These are phyloP conservation scores for Temnothorax longispinosus DNA, from an alignment of 1,140 invertebrate genomes.

Conservation along the genomic window DNA sequence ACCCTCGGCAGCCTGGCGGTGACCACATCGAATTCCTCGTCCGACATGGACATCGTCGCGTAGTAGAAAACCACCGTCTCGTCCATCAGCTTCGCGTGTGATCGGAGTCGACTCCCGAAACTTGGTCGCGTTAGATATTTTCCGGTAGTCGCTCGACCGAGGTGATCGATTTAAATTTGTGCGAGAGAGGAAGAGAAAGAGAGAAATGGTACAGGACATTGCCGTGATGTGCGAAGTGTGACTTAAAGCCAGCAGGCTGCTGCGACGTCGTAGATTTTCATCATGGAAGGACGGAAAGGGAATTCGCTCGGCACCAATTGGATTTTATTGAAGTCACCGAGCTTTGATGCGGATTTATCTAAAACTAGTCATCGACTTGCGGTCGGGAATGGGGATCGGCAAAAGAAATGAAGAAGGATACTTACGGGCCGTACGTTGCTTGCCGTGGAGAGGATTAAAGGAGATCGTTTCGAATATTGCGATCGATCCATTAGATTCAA, in stretches of 20 bases:
- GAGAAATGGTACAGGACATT: not conserved
- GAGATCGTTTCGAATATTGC: not conserved
- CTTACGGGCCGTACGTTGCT: not conserved
- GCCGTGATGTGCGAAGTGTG: not conserved
- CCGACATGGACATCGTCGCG: conserved; percentile 85
- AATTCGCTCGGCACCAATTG: conserved; percentile 49
- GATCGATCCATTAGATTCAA: not conserved
- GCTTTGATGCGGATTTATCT: conserved; percentile 28
- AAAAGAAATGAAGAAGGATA: conserved; percentile 28
- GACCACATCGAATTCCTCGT: conserved; percentile 83
- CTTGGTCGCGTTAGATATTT: not conserved
- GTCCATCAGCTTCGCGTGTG: conserved; percentile 30
- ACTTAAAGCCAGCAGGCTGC: conserved; percentile 22
- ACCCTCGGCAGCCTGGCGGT: conserved; percentile 82
- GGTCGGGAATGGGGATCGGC: not conserved
- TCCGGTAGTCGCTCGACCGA: not conserved
- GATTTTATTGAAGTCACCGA: conserved; percentile 34
- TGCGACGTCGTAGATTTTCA: conserved; percentile 33
- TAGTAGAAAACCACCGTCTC: conserved; percentile 74
- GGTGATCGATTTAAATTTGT: conserved; percentile 42
- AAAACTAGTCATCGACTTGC: conserved; percentile 43
- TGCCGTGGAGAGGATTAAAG: not conserved
- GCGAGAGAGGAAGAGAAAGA: not conserved
- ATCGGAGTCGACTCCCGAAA: conserved; percentile 20
- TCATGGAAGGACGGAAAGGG: conserved; percentile 5